Base-by-base conservation (phyloP, 2,113 vertebrate species). In the Pelobates fuscus region DNA sequence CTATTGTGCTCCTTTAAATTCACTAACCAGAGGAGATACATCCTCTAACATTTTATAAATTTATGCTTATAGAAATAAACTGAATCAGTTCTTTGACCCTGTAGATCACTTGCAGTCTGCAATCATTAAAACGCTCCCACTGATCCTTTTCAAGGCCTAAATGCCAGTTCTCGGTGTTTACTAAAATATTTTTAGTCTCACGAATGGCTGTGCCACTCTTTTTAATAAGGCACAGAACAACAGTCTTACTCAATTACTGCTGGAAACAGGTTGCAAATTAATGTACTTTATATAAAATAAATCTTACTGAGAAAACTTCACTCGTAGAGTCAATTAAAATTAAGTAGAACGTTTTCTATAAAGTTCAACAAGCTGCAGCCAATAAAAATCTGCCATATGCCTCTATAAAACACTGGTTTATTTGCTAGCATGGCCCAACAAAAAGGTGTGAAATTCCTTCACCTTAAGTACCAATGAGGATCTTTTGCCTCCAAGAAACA, bases 121-220 rank as follows among this genome's bases (percentile, higher is more conserved):
- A 6, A 43, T 57, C 29, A 67, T 58, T 67, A 67, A 75, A 75
- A 75, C 27, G 25, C 52, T 27, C 26, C 25, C 41, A 44, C 30
- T 57, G 46, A 3, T 55, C 57, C 12, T 21, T 57, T 58, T 64
- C 14, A 71, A 55, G 57, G 54, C 27, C 30, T 59, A 75, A 59
- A 75, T 75, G 72, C 25, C 72, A 67, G 25, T 21, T 66, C 71
- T 44, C 27, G 59, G 72, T 59, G 37, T 52, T 59, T 69, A 43
- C 17, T 32, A 46, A 78, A 54, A 78, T 41, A 54, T 78, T 49
- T 73, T 37, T 17, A 12, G 15, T 57, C 15, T 46, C 12, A 41
- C 52, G 61, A 49, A 64, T 26, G n/a, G 18, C 43, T 67, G 3
- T 17, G 57, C 63, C 37, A 72, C 49, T 37, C 61, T 62, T 66